Conservation (phyloP, 2,113 vertebrate genomes). For the Bubo scandiacus region DNA sequence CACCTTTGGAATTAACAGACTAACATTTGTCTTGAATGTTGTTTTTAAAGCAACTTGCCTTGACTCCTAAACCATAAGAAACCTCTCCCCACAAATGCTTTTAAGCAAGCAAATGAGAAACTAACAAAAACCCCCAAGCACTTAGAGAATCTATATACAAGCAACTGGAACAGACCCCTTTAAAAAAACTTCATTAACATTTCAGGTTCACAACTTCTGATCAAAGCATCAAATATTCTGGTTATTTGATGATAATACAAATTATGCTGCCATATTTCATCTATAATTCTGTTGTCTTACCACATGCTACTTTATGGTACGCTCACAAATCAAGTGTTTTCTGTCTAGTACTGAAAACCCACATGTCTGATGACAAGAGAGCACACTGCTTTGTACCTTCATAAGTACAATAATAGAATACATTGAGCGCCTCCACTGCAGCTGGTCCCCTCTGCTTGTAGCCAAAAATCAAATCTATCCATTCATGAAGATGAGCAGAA, state of each 20-base stretch:
- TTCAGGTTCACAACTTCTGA: not conserved
- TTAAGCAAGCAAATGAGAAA: not conserved
- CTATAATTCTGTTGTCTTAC: not conserved
- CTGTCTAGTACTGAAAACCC: not conserved
- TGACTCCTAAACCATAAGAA: not conserved
- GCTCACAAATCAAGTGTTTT: not conserved
- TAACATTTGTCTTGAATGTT: not conserved
- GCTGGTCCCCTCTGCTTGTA: slow-evolving; percentile 93
- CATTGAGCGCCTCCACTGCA: slow-evolving; percentile 93
- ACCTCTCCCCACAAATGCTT: not conserved
- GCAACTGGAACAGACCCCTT: not conserved
- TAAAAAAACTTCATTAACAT: not conserved
- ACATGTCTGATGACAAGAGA: not conserved
- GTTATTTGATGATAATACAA: not conserved
- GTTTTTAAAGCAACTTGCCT: not conserved
- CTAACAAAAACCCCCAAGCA: not conserved
- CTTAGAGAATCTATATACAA: not conserved
- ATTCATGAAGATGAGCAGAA: slow-evolving; percentile 95
- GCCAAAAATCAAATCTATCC: slow-evolving; percentile 98
- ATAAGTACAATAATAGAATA: slow-evolving; percentile 97
- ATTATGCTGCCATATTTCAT: not conserved
- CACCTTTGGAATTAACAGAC: not conserved
- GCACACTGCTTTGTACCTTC: slow-evolving; percentile 74
- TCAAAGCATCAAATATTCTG: not conserved
- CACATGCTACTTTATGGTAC: not conserved